These are phyloP conservation scores for Aptenodytes patagonicus DNA, from an alignment of 2,113 vertebrate genomes.

Conservation along the genomic window DNA sequence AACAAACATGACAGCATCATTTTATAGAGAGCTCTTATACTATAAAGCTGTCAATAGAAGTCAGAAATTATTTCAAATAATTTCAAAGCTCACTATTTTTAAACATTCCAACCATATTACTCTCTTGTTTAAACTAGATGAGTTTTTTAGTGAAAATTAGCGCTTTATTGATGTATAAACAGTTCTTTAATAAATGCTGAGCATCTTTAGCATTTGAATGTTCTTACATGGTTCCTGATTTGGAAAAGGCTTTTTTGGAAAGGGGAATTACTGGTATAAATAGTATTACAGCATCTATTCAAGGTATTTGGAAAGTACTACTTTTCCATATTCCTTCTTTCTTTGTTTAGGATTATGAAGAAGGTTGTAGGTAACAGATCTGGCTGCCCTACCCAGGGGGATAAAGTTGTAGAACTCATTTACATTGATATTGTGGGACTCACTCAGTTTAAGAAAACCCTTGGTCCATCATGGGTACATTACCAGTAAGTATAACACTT, in stretches of 20 bases:
- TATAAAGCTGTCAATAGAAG: background rate
- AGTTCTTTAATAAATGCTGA: background rate
- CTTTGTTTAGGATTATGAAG: conserved; percentile 90
- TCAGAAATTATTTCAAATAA: background rate
- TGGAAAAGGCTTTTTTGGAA: background rate
- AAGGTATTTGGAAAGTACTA: background rate
- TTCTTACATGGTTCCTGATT: background rate
- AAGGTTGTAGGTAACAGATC: conserved; percentile 98
- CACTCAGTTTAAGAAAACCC: conserved; percentile 97
- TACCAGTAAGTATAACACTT: conserved; percentile 90
- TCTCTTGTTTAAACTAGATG: background rate
- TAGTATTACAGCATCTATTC: background rate
- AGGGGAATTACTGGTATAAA: background rate
- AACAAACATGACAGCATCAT: background rate
- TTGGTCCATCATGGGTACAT: conserved; percentile 98
- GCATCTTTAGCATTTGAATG: background rate
- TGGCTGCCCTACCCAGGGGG: conserved; percentile 94
- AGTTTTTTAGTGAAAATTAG: background rate
- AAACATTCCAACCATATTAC: background rate
- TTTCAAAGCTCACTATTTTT: background rate
- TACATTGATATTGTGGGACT: conserved; percentile 99
- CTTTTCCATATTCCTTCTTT: background rate
- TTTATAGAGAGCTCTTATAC: background rate
- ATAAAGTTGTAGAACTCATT: conserved; percentile 97
- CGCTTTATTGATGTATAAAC: background rate